Evolutionary conservation across 2,113 vertebrate genomes (phyloP).

Genomic region (Ciconia stormi): DNA sequence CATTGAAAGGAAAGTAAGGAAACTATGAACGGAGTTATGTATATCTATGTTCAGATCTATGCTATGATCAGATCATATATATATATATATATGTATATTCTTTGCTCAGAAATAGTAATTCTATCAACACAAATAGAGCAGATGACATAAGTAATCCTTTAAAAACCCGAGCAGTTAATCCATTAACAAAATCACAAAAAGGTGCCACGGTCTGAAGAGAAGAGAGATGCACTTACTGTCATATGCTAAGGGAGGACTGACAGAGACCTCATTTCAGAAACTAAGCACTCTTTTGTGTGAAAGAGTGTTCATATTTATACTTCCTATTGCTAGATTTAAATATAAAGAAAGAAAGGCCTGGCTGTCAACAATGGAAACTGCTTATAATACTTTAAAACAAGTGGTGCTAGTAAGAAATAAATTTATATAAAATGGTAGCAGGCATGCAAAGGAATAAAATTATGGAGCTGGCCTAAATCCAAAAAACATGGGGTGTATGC

Average conservation of each 20-base stretch:
- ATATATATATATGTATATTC: background rate
- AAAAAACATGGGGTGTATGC: background rate
- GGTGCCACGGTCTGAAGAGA: background rate
- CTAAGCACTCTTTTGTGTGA: background rate
- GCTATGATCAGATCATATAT: too few species aligned
- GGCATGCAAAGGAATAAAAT: background rate
- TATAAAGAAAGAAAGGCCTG: background rate
- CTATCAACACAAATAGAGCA: background rate
- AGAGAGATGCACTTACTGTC: background rate
- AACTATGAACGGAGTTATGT: background rate
- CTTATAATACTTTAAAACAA: background rate
- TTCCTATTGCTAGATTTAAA: background rate
- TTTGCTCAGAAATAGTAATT: background rate
- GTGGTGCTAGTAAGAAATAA: background rate
- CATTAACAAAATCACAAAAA: background rate
- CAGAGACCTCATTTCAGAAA: background rate
- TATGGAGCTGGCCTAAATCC: background rate
- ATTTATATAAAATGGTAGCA: background rate
- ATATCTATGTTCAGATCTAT: background rate
- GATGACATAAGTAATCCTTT: background rate
- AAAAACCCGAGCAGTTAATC: background rate
- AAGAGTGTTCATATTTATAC: background rate
- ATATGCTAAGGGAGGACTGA: background rate
- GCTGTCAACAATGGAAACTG: background rate
- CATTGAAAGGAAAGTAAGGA: background rate